Conservation (phyloP, 2,113 vertebrate genomes). For the Thomomys bottae region DNA sequence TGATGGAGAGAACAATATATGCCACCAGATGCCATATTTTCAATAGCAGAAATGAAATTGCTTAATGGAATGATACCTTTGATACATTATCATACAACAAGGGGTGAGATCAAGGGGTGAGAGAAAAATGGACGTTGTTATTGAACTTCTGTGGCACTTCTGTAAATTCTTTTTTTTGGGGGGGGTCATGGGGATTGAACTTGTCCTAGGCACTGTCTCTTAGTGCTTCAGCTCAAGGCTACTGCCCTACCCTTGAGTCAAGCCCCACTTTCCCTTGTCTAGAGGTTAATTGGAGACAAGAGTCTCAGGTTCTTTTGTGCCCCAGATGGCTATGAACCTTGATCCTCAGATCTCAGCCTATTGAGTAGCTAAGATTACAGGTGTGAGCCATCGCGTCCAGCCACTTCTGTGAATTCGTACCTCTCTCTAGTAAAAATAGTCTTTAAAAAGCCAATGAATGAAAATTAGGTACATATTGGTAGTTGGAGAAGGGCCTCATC, state of each 20-base stretch:
- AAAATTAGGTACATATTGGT: neutral
- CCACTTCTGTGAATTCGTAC: neutral
- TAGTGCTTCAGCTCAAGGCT: too few relatives aligned
- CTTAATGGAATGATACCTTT: neutral
- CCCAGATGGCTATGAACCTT: too few relatives aligned
- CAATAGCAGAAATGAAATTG: neutral
- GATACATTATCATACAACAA: neutral
- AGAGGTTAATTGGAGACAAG: too few relatives aligned
- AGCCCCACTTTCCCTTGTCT: too few relatives aligned
- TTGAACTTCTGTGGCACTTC: neutral
- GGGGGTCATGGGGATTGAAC: too few relatives aligned
- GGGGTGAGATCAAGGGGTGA: neutral
- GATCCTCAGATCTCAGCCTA: too few relatives aligned
- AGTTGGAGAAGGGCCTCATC: neutral
- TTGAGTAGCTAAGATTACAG: too few relatives aligned
- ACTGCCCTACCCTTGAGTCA: too few relatives aligned
- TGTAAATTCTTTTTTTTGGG: too few relatives aligned
- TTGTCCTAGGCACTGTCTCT: too few relatives aligned
- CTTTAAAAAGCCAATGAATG: neutral
- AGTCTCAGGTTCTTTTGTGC: too few relatives aligned
- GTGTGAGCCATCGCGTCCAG: too few relatives aligned
- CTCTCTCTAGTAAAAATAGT: neutral
- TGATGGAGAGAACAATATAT: neutral
- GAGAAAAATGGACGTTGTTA: neutral
- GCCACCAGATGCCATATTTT: neutral